Percentiles rank a stretch among this genome's conserved stretches.
phyloP scores from a whole-genome alignment of 2,113 vertebrate genomes.

The Rhizomys pruinosus region DNA sequence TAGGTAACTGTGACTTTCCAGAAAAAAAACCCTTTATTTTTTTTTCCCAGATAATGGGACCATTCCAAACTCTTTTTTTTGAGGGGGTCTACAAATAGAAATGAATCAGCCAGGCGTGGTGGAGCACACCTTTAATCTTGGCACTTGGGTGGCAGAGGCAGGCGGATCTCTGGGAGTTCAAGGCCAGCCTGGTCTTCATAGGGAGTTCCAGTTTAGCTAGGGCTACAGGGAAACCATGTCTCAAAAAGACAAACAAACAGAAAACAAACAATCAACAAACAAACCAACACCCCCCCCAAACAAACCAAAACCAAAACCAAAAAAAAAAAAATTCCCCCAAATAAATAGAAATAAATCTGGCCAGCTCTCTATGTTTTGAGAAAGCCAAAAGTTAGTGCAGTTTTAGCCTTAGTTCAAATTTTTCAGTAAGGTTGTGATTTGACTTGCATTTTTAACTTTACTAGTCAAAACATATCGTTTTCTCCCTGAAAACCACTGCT shows the following conservation, averaged over 20 bases:
- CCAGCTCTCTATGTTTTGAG: not conserved
- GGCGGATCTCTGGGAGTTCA: no score
- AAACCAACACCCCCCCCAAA: no score
- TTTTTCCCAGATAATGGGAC: not conserved
- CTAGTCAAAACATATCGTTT: not conserved
- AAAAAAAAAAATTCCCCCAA: no score
- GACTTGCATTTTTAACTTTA: constrained; percentile 60
- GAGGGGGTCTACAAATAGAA: not conserved
- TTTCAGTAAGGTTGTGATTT: constrained; percentile 48
- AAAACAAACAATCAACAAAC: no score
- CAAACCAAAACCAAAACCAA: no score
- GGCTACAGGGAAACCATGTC: no score
- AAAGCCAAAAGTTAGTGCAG: not conserved
- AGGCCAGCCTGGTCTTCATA: no score
- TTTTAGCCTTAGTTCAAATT: constrained; percentile 14
- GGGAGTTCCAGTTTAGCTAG: no score
- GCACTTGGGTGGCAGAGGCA: no score
- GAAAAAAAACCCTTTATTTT: constrained; percentile 33
- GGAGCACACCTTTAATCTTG: no score
- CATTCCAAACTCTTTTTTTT: not conserved
- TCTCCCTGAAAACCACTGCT: not conserved
- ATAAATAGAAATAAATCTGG: constrained; percentile 36
- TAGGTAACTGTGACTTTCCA: constrained; percentile 34
- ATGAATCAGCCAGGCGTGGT: no score
- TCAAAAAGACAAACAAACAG: no score